Base-by-base conservation (phyloP, 37 sponge, comb jelly and placozoan species). In the Chondrosia reniformis region DNA sequence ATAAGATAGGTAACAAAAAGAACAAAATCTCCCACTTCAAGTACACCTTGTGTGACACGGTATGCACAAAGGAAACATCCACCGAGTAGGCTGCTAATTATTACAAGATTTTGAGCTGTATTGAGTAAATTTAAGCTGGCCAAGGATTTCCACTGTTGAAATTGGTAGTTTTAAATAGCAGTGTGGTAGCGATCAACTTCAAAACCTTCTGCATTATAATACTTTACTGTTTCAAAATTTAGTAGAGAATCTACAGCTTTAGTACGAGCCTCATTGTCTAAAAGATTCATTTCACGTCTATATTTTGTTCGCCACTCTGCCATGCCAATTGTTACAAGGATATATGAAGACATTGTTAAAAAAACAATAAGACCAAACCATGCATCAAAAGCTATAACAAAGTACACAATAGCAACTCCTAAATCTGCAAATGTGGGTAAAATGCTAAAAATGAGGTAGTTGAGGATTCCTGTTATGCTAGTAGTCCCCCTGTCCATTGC, bases 221-320 rank as follows among this genome's bases (percentile, higher is more conserved):
- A 99, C 33, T 99, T 99, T 41, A 99, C 99, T 22, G 99, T 99
- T 82, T 99, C 99, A 87, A 93, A 99, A 84, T 99, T 99, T 63
- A 99, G 88, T 17, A 99, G 88, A 0, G 97, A 96, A 64, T 99
- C 99, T 1, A 99, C 96, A 21, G 94, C 91, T 28, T 89, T 86
- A 0, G 95, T 88, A 30, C 80, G 80, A 37, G 86, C 83, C 1
- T 79, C 90, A 57, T 99, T 99, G 59, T 93, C 92, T 52, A 66
- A 63, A 72, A 93, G 84, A 79, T 99, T 99, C 99, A 99, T 99
- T 6, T 75, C 85, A 34, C 99, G 64, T 21, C 99, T 56, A 44
- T 80, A 85, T 75, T 89, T 91, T 13, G 96, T 96, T 45, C 98
- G 75, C 99, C 96, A 95, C 61, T 99, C 99, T 0, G 99, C 93